Evolutionary conservation across 2,113 vertebrate genomes (phyloP).

Genomic region (Heliornis fulica): DNA sequence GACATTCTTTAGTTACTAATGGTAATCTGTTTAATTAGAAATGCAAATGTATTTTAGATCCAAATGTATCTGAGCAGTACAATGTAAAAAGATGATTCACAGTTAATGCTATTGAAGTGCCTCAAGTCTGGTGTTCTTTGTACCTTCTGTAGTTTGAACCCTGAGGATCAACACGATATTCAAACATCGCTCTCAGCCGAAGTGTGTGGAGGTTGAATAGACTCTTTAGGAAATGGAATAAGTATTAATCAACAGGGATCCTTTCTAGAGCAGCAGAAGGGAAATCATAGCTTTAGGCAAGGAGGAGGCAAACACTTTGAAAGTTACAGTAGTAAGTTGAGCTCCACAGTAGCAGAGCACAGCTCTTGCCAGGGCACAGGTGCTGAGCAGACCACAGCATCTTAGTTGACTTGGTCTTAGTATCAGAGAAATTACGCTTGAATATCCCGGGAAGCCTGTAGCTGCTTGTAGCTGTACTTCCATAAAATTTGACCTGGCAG

Average conservation of each 20-base stretch:
- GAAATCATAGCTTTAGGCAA: slow-evolving; percentile 28
- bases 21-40: slow-evolving; percentile 57
- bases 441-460: neutral
- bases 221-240: slow-evolving; percentile 24
- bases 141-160: slow-evolving; percentile 36
- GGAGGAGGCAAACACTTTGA: neutral
- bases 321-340: neutral
- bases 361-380: neutral
- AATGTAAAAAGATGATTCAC: slow-evolving; percentile 47
- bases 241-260: slow-evolving; percentile 34
- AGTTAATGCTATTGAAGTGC: neutral
- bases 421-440: neutral
- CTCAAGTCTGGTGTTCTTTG: slow-evolving; percentile 24
- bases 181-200: neutral
- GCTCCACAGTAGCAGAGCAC: neutral
- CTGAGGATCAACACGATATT: slow-evolving; percentile 19
- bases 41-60: slow-evolving; percentile 52
- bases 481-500: neutral
- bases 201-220: slow-evolving; percentile 16
- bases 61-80: slow-evolving; percentile 17
- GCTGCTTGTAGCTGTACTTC: neutral
- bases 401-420: neutral
- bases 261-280: neutral
- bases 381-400: neutral
- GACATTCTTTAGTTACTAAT: slow-evolving; percentile 41